Conservation (phyloP, 2,888 invertebrate genomes). For the Cremastinae sp. region DNA sequence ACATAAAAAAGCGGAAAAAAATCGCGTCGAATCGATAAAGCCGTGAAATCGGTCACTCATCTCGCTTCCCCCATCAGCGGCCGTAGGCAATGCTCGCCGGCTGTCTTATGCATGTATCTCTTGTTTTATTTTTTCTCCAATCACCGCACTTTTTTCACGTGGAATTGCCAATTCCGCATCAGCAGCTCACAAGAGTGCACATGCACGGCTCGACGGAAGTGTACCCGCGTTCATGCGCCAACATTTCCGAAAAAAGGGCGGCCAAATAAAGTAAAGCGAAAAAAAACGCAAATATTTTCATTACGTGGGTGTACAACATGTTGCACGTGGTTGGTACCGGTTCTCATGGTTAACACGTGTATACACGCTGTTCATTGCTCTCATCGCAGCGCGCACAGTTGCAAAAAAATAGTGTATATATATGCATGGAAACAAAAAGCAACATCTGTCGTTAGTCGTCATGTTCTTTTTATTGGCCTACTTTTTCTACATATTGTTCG, state of each 20-base stretch:
- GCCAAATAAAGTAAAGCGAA: constrained; percentile 12
- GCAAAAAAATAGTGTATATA: constrained; percentile 23
- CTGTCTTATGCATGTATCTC: constrained; percentile 32
- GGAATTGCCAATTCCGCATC: constrained; percentile 52
- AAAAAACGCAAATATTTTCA: constrained; percentile 59
- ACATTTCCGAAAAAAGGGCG: constrained; percentile 28
- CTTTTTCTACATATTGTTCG: constrained; percentile 53
- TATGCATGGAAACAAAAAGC: constrained; percentile 23
- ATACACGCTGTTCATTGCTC: constrained; percentile 35
- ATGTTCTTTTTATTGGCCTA: constrained; percentile 45
- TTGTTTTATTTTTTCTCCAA: constrained; percentile 61
- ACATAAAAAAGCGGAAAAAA: constrained; percentile 21
- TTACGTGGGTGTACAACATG: constrained; percentile 54
- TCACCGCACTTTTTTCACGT: constrained; percentile 2
- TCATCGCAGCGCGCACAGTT: constrained; percentile 11
- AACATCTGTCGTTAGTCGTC: constrained; percentile 51
- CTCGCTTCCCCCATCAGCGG: constrained; percentile 4
- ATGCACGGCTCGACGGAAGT: too few species aligned
- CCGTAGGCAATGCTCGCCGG: neutral
- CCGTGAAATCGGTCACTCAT: constrained; percentile 12
- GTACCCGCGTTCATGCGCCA: constrained; percentile 24
- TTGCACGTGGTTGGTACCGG: constrained; percentile 33
- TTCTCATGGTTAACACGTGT: constrained; percentile 54
- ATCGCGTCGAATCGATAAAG: constrained; percentile 38
- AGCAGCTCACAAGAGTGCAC: too few species aligned